These are phyloP conservation scores for Acanthococcus lagerstroemiae DNA, from an alignment of 2,888 invertebrate species.

Conservation along the genomic window DNA sequence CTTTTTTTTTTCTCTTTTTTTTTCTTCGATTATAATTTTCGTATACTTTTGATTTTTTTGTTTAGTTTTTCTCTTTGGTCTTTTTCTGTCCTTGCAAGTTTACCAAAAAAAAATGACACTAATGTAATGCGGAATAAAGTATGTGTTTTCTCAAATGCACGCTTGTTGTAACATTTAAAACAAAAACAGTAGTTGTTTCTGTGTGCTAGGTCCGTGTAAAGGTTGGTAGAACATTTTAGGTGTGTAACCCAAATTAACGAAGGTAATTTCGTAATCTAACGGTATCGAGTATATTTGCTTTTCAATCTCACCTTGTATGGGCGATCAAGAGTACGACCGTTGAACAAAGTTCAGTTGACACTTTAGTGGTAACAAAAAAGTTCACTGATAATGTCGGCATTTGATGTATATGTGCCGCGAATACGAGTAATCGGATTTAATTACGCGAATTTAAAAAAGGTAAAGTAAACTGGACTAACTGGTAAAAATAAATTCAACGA, in stretches of 20 bases:
- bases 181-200: too few relatives aligned
- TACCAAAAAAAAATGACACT: slow-evolving; percentile 5
- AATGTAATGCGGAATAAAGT: slow-evolving; percentile 6
- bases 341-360: too few relatives aligned
- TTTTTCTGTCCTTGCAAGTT: slow-evolving; percentile 3
- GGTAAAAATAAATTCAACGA: too few relatives aligned
- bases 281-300: background rate
- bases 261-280: background rate
- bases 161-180: slow-evolving; percentile 15
- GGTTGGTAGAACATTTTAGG: background rate
- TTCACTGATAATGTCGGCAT: too few relatives aligned
- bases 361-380: too few relatives aligned
- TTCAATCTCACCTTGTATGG: too few relatives aligned
- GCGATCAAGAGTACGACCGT: too few relatives aligned
- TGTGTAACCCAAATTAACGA: slow-evolving; percentile 20
- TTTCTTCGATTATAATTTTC: slow-evolving; percentile 5
- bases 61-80: background rate
- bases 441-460: too few relatives aligned
- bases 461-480: too few relatives aligned
- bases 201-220: background rate
- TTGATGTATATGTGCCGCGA: too few relatives aligned
- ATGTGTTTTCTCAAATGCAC: slow-evolving; percentile 15
- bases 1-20: slow-evolving; percentile 8
- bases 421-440: too few relatives aligned
- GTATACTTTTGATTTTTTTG: slow-evolving; percentile 2